Base-by-base conservation (phyloP, 2,113 vertebrate genomes). In the Lampris megalopsis region DNA sequence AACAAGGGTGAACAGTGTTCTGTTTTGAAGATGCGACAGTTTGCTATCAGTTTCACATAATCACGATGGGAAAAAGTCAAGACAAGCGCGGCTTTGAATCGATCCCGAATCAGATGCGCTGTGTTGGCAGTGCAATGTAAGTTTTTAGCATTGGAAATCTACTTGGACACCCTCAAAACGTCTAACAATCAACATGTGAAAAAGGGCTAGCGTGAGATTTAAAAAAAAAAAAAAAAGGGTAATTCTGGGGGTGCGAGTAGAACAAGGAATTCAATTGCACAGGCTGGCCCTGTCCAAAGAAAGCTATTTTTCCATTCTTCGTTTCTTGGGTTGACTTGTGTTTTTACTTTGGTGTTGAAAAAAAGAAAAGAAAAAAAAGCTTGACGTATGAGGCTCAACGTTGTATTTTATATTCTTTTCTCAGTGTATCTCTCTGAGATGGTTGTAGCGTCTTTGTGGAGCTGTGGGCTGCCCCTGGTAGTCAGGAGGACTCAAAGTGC, bases 261-360 rank as follows among this genome's bases (percentile, higher is more conserved):
- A 84, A 77, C 43, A 82, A 73, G 66, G 77, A 87, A 79, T 80
- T 71, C 80, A 86, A 86, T 75, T 60, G 75, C 87, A 92, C 94
- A 94, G 94, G 94, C 94, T 93, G 94, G 94, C 83, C 94, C 94
- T 95, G 93, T 94, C 87, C 81, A 91, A 91, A 89, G 87, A 91
- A 91, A 91, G 90, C 79, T 91, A 92, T 94, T 91, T 92, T 91
- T 93, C 75, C 88, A 86, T 84, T 80, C 38, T 75, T 76, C 24
- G 64, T 88, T 87, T 85, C 76, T 63, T 35, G 48, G 24, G 60
- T 78, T 62, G 35, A 58, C 75, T 65, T 80, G 66, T 77, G 40
- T 76, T 78, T 76, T 70, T 48, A 64, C 78, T 68, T 77, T 83
- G 68, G 45, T 84, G 65, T 80, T 89, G 83, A 71, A 81, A 36